phyloP scores from a whole-genome alignment of 1,140 invertebrate genomes.

The Onthophagus taurus region DNA sequence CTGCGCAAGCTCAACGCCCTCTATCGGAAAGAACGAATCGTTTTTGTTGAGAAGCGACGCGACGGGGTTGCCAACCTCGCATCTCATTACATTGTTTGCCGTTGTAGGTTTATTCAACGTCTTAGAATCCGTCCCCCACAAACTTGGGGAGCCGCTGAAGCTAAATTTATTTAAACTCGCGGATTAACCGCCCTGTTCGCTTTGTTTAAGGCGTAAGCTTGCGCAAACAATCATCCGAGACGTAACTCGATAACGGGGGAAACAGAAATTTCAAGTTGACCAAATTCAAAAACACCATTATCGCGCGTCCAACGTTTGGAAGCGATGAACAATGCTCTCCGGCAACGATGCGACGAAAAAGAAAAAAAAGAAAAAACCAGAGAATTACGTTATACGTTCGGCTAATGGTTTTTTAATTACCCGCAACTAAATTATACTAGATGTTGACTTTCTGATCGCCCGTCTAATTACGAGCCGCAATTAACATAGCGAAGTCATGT shows the following conservation, averaged over 20 bases:
- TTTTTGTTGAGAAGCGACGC: too few relatives aligned
- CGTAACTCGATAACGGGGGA: background rate
- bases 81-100: conserved; percentile 26
- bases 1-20: too few relatives aligned
- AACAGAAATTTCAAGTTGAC: background rate
- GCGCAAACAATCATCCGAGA: background rate
- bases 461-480: conserved; percentile 28
- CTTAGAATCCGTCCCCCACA: conserved; percentile 14
- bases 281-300: too few relatives aligned
- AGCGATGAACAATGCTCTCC: background rate
- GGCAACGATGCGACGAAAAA: background rate
- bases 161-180: conserved; percentile 23
- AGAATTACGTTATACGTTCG: conserved; percentile 32
- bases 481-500: conserved; percentile 30
- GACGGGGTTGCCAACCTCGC: conserved; percentile 14
- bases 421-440: conserved; percentile 30
- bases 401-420: conserved; percentile 36
- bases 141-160: conserved; percentile 15
- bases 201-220: conserved; percentile 22
- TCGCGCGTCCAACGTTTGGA: too few relatives aligned
- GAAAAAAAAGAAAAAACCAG: conserved; percentile 8
- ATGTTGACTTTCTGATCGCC: conserved; percentile 26
- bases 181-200: conserved; percentile 24
- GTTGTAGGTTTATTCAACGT: conserved; percentile 24
- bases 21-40: too few relatives aligned